Evolutionary conservation across 2,888 invertebrate genomes (phyloP).

Genomic region (Cheilosia vulpina): DNA sequence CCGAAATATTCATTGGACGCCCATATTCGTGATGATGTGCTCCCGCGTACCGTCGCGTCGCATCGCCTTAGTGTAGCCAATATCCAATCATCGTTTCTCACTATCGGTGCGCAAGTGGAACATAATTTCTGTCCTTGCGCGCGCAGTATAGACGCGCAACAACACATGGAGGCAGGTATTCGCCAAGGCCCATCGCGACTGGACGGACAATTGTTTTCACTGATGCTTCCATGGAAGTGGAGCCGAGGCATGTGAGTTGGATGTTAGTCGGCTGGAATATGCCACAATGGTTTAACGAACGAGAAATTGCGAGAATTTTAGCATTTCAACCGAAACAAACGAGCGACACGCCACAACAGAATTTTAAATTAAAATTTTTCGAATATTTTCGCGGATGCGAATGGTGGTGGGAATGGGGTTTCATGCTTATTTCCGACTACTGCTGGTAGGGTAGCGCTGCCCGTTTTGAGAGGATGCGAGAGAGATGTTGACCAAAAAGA

Average conservation of each 20-base stretch:
- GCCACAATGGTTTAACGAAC: constrained; percentile 79
- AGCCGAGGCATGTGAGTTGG: constrained; percentile 48
- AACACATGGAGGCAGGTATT: constrained; percentile 1
- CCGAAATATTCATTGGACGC: constrained; percentile 74
- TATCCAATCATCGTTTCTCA: constrained; percentile 74
- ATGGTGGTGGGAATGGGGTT: constrained; percentile 30
- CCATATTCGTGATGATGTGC: constrained; percentile 75
- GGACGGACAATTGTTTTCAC: constrained; percentile 65
- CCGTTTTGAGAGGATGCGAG: neutral
- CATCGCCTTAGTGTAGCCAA: constrained; percentile 53
- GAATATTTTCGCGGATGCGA: constrained; percentile 76
- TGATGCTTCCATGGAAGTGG: constrained; percentile 68
- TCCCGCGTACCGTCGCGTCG: constrained; percentile 36
- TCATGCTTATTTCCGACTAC: constrained; percentile 4
- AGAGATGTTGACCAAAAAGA: constrained; percentile 7
- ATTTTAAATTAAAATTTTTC: constrained; percentile 84
- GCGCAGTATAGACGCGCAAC: constrained; percentile 2
- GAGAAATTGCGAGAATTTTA: constrained; percentile 84
- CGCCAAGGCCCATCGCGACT: constrained; percentile 45
- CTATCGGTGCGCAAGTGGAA: constrained; percentile 70
- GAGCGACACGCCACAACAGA: constrained; percentile 82
- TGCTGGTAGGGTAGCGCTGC: neutral
- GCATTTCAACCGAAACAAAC: constrained; percentile 84
- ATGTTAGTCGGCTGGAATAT: constrained; percentile 44
- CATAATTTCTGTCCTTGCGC: constrained; percentile 68